Evolutionary conservation across 2,888 invertebrate genomes (phyloP), one percentile per base, ranked within the genome.

Genomic region (Ernsta delagoae): DNA sequence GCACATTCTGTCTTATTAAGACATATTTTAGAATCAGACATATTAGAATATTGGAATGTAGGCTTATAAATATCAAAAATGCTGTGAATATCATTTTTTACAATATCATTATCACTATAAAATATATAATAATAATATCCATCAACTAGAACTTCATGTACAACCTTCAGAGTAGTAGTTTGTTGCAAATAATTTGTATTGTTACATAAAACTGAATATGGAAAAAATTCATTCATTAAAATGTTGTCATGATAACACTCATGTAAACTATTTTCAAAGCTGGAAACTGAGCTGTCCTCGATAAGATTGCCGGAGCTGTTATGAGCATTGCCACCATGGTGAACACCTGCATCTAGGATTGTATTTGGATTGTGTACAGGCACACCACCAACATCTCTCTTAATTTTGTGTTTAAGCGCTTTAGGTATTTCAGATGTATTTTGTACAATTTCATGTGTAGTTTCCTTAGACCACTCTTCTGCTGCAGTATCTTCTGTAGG

Each of bases 51-150:
- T 80, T 96, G 96, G 88, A 97, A 97, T 74, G 97, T 96, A 11
- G 97, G 97, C 79, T 97, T 97, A 79, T 96, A 96, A 80, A 98
- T 97, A 88, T 97, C 96, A 83, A 98, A 97, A 72, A 97, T 94
- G 5, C 96, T 97, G 87, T 97, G 96, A 77, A 98, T 96, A 80
- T 97, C 96, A 86, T 97, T 98, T 60, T 94, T 94, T 8, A 96
- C 95, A 76, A 96, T 91, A 83, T 97, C 97, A 88, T 97, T 97
- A 83, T 98, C 97, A 78, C 97, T 97, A 81, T 97, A 97, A 87
- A 98, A 97, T 76, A 98, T 97, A 78, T 97, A 98, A 87, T 98
- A 98, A 84, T 97, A 98, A 87, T 97, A 97, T 6, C 97, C 97
- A 82, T 97, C 96, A 63, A 95, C 93, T 48, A 94, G 90, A 34